A percentile compares a stretch with the other conserved stretches of the same genome.
These are phyloP conservation scores for Misgurnus mizolepis DNA, from an alignment of 2,113 vertebrate genomes.

Conservation along the genomic window DNA sequence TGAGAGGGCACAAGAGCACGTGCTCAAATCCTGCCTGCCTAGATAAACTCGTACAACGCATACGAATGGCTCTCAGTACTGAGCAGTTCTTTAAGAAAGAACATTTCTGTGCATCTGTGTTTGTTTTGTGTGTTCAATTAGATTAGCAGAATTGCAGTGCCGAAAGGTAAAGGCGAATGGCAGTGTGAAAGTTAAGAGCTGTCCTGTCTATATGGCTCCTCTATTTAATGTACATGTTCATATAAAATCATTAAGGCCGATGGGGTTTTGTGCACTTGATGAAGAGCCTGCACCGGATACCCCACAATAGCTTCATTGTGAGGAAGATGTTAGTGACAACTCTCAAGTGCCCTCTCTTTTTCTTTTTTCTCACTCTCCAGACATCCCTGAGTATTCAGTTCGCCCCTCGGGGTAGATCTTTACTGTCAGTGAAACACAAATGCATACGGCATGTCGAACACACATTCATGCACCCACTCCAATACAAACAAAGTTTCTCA, in stretches of 20 bases:
- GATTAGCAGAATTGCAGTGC: neutral
- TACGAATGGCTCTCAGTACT: neutral
- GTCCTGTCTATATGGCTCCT: neutral
- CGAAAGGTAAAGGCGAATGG: neutral
- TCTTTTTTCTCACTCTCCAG: constrained; percentile 19
- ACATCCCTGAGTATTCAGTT: constrained; percentile 43
- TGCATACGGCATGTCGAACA: neutral
- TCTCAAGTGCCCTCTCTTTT: constrained; percentile 49
- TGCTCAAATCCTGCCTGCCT: neutral
- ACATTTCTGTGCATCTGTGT: neutral
- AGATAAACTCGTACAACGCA: neutral
- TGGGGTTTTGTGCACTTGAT: constrained; percentile 73
- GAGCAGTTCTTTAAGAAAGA: neutral
- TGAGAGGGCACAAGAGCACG: constrained; percentile 13
- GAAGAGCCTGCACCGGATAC: constrained; percentile 65
- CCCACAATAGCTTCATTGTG: constrained; percentile 60
- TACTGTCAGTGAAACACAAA: constrained; percentile 24
- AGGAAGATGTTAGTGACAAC: constrained; percentile 68
- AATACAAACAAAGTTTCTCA: constrained; percentile 28
- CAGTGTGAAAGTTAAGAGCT: constrained; percentile 18
- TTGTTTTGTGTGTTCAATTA: neutral
- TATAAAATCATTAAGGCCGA: constrained; percentile 75
- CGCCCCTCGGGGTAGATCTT: constrained; percentile 38
- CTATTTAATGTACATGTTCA: constrained; percentile 49
- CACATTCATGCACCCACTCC: constrained; percentile 1